Evolutionary conservation across 2,113 vertebrate species (phyloP).

Genomic region (Plotosus lineatus): DNA sequence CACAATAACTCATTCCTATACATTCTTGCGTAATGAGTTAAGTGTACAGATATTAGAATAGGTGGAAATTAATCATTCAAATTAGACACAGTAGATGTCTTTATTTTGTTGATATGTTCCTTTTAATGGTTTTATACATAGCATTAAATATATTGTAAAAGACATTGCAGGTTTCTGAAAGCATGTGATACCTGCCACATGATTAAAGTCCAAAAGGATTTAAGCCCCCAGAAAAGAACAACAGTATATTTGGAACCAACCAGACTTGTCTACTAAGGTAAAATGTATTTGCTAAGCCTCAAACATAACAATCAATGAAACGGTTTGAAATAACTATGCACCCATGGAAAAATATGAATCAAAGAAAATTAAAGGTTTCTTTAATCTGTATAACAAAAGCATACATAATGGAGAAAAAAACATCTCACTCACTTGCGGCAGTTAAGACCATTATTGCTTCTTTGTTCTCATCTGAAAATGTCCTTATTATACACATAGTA

Average conservation of each 20-base stretch:
- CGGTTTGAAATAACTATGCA: background rate
- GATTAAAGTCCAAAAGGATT: background rate
- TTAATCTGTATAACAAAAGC: constrained; percentile 34
- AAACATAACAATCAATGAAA: background rate
- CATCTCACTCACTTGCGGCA: constrained; percentile 27
- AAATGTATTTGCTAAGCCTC: background rate
- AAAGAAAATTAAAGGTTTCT: background rate
- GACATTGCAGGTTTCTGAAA: background rate
- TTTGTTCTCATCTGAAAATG: constrained; percentile 7
- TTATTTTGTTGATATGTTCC: no score
- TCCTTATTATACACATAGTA: no score
- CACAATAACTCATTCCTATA: no score
- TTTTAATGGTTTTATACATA: background rate
- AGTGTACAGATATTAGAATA: no score
- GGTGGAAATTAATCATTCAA: no score
- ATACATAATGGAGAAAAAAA: background rate
- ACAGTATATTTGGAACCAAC: background rate
- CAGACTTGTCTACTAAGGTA: no score
- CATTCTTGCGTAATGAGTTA: no score
- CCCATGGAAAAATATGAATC: background rate
- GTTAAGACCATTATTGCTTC: constrained; percentile 18
- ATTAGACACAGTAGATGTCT: no score
- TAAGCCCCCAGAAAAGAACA: background rate
- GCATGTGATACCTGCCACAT: background rate
- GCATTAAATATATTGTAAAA: background rate